These are phyloP conservation scores for Luperina testacea DNA, from an alignment of 2,888 invertebrate species.

Conservation along the genomic window DNA sequence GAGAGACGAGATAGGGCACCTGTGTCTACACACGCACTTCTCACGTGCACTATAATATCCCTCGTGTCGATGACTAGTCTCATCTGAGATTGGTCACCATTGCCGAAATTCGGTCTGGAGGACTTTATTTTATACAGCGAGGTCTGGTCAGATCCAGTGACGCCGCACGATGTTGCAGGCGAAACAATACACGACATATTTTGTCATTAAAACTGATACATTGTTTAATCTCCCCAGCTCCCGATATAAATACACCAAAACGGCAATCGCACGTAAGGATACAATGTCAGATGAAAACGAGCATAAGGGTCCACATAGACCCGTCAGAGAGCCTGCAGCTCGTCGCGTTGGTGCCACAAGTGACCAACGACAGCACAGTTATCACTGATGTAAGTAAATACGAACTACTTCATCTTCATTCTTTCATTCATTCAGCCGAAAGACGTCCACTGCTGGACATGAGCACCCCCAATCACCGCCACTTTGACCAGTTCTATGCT, in stretches of 20 bases:
- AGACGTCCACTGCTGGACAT: background rate
- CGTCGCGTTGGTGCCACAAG: conserved; percentile 62
- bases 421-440: background rate
- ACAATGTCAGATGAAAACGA: conserved; percentile 49
- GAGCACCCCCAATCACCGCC: background rate
- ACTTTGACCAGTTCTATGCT: background rate
- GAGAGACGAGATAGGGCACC: no score
- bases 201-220: background rate
- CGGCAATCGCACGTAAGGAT: conserved; percentile 44
- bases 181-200: background rate
- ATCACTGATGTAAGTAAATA: conserved; percentile 44
- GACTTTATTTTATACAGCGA: background rate
- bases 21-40: no score
- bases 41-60: no score
- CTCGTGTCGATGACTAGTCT: no score
- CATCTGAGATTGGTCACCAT: no score
- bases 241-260: conserved; percentile 9
- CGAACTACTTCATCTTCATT: background rate
- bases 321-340: conserved; percentile 62
- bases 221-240: conserved; percentile 16
- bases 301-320: conserved; percentile 52
- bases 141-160: background rate
- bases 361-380: background rate
- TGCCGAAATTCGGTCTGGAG: no score
- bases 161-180: background rate